Conservation (phyloP, 2,797 vertebrate genomes). For the Phrynocephalus forsythii region DNA sequence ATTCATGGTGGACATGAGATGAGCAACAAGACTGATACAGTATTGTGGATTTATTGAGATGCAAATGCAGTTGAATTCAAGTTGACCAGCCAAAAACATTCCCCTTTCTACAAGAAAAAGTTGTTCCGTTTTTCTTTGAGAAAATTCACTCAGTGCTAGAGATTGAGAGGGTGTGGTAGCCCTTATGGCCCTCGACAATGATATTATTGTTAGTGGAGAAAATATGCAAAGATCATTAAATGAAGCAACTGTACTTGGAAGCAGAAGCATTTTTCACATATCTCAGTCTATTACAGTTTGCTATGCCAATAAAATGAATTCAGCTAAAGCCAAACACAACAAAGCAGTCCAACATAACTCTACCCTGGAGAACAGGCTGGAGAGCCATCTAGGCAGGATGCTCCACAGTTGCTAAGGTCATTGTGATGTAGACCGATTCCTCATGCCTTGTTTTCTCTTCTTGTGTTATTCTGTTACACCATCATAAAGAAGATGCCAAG, state of each 20-base stretch:
- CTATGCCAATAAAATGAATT: background rate
- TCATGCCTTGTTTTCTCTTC: background rate
- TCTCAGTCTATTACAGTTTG: background rate
- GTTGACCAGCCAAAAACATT: background rate
- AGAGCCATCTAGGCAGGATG: background rate
- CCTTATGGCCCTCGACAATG: background rate
- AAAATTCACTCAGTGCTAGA: background rate
- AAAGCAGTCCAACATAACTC: background rate
- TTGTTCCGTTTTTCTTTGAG: background rate
- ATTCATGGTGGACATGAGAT: background rate
- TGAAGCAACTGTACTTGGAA: constrained; percentile 1
- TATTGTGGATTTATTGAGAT: background rate
- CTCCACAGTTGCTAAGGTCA: constrained; percentile 4
- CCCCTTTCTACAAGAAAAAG: background rate
- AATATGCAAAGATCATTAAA: background rate
- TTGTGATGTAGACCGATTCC: background rate
- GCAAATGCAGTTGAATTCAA: background rate
- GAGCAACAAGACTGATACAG: background rate
- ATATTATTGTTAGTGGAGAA: background rate
- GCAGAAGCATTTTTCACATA: background rate
- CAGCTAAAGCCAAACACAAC: background rate
- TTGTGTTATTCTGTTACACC: background rate
- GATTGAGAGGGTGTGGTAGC: background rate
- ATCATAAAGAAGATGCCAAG: background rate
- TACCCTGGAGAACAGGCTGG: background rate